Conservation (phyloP, 1,140 invertebrate genomes). For the Rhopalosiphum padi region DNA sequence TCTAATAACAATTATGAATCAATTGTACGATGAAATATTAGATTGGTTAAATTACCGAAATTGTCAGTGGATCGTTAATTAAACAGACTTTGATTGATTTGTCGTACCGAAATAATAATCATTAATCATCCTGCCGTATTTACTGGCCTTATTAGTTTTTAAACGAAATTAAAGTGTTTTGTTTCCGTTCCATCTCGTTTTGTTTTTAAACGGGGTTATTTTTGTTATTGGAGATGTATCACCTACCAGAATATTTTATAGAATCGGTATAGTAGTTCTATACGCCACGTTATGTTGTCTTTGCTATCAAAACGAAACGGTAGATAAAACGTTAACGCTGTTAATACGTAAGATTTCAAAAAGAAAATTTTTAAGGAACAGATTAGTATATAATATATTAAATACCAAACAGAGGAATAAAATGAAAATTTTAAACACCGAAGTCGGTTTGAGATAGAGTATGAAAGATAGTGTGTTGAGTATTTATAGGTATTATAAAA, state of each 20-base stretch:
- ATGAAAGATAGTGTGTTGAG: neutral
- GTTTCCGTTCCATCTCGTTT: too few relatives aligned
- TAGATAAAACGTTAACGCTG: too few relatives aligned
- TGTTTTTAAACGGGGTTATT: too few relatives aligned
- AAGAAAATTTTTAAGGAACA: neutral
- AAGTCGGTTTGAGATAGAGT: neutral
- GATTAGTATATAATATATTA: neutral
- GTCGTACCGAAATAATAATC: neutral
- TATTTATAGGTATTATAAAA: neutral
- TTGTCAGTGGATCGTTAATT: neutral
- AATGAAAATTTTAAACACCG: neutral
- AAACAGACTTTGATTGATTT: conserved; percentile 9
- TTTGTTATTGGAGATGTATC: too few relatives aligned
- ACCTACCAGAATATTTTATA: neutral
- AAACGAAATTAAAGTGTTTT: neutral
- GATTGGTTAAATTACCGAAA: neutral
- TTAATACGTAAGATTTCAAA: neutral
- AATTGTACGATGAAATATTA: neutral
- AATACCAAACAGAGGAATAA: neutral
- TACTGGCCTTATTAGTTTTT: neutral
- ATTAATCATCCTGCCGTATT: neutral
- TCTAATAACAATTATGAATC: neutral
- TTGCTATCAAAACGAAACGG: neutral
- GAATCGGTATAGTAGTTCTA: neutral
- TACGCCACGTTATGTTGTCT: neutral